A percentile compares a stretch with the other conserved stretches of the same genome.
These are phyloP conservation scores for Melanotaenia pygmaea DNA, from an alignment of 2,797 vertebrate species.

Conservation along the genomic window DNA sequence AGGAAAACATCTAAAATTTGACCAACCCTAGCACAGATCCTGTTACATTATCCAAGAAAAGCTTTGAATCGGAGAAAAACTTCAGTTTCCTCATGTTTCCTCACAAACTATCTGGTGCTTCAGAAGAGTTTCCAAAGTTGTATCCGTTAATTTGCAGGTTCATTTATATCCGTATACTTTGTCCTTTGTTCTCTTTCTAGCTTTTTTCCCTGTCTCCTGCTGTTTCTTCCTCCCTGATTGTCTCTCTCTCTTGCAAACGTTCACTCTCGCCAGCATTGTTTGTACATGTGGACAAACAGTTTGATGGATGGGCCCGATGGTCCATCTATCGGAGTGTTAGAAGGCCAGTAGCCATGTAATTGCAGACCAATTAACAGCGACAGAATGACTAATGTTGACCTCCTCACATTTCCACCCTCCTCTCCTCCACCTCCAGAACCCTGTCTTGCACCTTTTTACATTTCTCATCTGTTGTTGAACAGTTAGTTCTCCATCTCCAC, in stretches of 20 bases:
- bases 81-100: no score
- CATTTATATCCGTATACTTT: neutral
- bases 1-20: no score
- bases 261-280: neutral
- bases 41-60: neutral
- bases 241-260: neutral
- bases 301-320: conserved; percentile 41
- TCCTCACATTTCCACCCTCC: conserved; percentile 30
- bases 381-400: conserved; percentile 56
- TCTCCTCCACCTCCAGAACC: conserved; percentile 28
- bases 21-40: no score
- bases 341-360: conserved; percentile 53
- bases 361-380: conserved; percentile 51
- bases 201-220: neutral
- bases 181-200: neutral
- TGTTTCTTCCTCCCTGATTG: neutral
- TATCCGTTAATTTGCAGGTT: neutral
- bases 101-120: neutral
- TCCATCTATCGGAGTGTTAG: conserved; percentile 29
- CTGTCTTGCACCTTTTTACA: conserved; percentile 10
- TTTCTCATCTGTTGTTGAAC: conserved; percentile 8
- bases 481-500: neutral
- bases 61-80: no score
- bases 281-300: neutral
- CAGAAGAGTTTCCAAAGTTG: neutral